phyloP scores from a whole-genome alignment of 2,113 vertebrate species.

The Nothoprocta perdicaria region DNA sequence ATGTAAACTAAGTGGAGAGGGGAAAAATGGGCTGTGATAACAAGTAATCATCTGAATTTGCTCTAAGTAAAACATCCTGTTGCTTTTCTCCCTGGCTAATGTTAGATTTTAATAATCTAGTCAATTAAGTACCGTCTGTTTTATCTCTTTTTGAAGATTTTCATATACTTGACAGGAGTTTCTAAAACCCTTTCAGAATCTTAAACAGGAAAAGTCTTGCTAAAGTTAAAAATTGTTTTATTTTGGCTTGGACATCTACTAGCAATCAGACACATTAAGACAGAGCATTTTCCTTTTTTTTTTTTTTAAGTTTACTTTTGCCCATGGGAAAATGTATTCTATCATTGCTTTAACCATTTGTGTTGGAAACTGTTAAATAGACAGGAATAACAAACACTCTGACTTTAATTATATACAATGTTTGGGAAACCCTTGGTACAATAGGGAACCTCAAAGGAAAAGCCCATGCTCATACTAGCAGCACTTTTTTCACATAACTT shows the following conservation, averaged over 20 bases:
- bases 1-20: background rate
- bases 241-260: background rate
- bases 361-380: background rate
- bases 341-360: background rate
- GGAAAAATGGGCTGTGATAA: background rate
- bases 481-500: background rate
- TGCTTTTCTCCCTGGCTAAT: background rate
- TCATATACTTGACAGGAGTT: background rate
- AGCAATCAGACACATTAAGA: background rate
- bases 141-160: background rate
- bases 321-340: background rate
- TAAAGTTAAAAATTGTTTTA: background rate
- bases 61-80: background rate
- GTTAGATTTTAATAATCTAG: background rate
- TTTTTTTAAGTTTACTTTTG: background rate
- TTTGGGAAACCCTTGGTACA: background rate
- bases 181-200: background rate
- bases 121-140: background rate
- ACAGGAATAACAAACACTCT: background rate
- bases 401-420: background rate
- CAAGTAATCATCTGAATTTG: background rate
- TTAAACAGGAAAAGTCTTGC: background rate
- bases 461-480: background rate
- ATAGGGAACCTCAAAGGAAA: background rate
- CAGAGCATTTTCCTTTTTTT: background rate